Percentiles rank a stretch among this genome's conserved stretches.
These are phyloP conservation scores for Cylindroiulus punctatus DNA, from an alignment of 2,888 invertebrate genomes.

Conservation along the genomic window DNA sequence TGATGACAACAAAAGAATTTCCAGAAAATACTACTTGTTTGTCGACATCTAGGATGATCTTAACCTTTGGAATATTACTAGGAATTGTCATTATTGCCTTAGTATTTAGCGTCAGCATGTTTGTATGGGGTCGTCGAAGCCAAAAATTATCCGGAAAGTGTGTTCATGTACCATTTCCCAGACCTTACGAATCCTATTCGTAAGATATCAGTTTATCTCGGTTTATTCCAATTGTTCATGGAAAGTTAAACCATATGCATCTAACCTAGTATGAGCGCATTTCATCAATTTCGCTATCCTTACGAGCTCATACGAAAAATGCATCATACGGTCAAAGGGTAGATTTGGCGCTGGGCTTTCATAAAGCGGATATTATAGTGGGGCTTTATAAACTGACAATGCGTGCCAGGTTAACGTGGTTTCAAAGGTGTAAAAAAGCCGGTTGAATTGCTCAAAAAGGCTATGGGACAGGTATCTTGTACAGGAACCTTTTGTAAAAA, in stretches of 20 bases:
- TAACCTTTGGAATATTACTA: constrained; percentile 78
- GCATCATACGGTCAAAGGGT: background rate
- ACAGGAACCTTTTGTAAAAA: background rate
- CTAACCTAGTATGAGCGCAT: no score
- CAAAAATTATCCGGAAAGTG: constrained; percentile 14
- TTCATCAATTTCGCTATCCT: no score
- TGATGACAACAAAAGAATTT: background rate
- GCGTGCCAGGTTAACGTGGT: background rate
- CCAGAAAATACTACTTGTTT: constrained; percentile 71
- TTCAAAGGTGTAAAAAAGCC: background rate
- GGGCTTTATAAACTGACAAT: background rate
- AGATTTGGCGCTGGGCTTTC: background rate
- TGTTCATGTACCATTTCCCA: constrained; percentile 27
- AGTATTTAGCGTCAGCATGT: constrained; percentile 61
- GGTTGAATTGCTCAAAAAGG: background rate
- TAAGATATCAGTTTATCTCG: background rate
- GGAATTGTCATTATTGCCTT: constrained; percentile 78
- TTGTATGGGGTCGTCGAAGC: constrained; percentile 59
- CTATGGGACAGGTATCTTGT: background rate
- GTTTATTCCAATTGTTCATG: background rate
- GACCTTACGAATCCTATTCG: constrained; percentile 49
- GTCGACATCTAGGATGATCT: constrained; percentile 80
- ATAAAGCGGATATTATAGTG: background rate
- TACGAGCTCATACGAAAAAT: background rate
- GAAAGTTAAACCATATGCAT: background rate